These are phyloP conservation scores for Agriopis marginaria DNA, from an alignment of 2,888 invertebrate genomes.

Conservation along the genomic window DNA sequence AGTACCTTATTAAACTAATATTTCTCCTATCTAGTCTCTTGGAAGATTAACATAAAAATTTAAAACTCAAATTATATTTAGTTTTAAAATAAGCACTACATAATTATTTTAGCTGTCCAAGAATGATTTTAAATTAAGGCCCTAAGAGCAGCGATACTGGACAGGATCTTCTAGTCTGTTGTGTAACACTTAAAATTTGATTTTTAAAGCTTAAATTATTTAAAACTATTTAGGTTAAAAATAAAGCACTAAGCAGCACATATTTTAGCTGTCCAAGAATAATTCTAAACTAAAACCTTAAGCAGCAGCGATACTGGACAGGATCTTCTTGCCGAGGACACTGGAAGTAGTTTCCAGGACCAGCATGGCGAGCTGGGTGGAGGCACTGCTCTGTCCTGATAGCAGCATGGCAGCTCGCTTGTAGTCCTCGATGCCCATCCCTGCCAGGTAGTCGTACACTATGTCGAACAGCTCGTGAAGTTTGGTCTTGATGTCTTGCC, in stretches of 20 bases:
- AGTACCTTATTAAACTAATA: too few relatives aligned
- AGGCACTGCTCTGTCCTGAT: conserved; percentile 52
- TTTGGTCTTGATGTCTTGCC: conserved; percentile 69
- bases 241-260: background rate
- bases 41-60: too few relatives aligned
- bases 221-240: too few relatives aligned
- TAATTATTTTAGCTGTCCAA: too few relatives aligned
- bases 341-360: conserved; percentile 67
- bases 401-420: conserved; percentile 64
- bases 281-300: conserved; percentile 26
- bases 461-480: conserved; percentile 71
- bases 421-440: conserved; percentile 74
- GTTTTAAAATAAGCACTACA: too few relatives aligned
- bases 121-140: too few relatives aligned
- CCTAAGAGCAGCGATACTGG: too few relatives aligned
- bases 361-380: conserved; percentile 64
- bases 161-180: too few relatives aligned
- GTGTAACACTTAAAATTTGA: too few relatives aligned
- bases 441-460: conserved; percentile 76
- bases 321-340: conserved; percentile 69
- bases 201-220: too few relatives aligned
- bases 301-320: conserved; percentile 63
- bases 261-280: background rate
- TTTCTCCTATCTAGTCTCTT: too few relatives aligned
- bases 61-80: too few relatives aligned